Evolutionary conservation across 2,888 invertebrate species (phyloP).

Genomic region (Brachyopa scutellaris): DNA sequence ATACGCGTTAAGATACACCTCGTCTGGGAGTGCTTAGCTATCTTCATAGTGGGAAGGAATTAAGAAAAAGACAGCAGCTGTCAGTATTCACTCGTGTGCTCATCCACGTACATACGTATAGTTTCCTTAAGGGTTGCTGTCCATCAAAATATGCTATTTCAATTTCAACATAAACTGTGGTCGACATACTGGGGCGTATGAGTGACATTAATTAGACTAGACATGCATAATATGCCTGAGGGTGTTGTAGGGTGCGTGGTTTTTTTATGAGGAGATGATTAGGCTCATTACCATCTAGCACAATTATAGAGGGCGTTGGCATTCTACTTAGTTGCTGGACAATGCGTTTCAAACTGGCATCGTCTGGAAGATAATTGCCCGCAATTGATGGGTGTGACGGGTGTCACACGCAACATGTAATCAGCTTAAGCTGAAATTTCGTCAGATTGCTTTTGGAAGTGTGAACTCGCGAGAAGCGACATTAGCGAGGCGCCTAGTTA

Average conservation of each 20-base stretch:
- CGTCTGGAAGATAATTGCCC: constrained; percentile 15
- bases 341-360: constrained; percentile 1
- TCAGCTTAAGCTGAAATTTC: constrained; percentile 1
- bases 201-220: constrained; percentile 40
- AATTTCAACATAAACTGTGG: constrained; percentile 15
- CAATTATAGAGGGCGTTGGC: constrained; percentile 10
- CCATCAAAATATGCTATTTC: constrained; percentile 25
- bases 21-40: background rate
- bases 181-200: constrained; percentile 39
- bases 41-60: no score
- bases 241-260: background rate
- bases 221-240: background rate
- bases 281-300: constrained; percentile 7
- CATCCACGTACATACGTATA: constrained; percentile 4
- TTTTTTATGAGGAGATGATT: background rate
- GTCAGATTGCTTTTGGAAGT: background rate
- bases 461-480: background rate
- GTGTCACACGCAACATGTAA: constrained; percentile 37
- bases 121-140: constrained; percentile 37
- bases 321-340: background rate
- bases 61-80: no score
- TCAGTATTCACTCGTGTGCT: no score
- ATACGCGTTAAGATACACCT: background rate
- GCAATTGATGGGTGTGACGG: constrained; percentile 37
- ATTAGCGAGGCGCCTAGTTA: constrained; percentile 5